These are phyloP conservation scores for Hoplodrina blanda DNA, from an alignment of 2,888 invertebrate species.

Conservation along the genomic window DNA sequence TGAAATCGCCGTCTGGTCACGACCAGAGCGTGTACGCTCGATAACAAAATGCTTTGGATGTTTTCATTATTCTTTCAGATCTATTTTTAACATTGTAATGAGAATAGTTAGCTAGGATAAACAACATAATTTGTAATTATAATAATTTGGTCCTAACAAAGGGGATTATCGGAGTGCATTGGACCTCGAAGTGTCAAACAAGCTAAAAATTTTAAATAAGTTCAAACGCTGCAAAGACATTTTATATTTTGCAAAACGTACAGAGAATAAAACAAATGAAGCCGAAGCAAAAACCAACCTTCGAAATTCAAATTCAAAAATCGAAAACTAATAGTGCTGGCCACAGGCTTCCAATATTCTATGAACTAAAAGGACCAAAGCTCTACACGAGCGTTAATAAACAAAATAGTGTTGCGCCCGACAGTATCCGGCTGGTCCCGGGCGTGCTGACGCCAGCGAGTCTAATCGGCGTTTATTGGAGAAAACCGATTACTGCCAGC, in stretches of 20 bases:
- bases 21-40: conserved; percentile 81
- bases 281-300: background rate
- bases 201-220: too few relatives aligned
- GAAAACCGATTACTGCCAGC: conserved; percentile 88
- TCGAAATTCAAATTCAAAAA: conserved; percentile 2
- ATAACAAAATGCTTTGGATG: conserved; percentile 59
- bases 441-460: conserved; percentile 89
- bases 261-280: background rate
- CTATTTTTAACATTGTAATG: conserved; percentile 8
- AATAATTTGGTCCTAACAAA: background rate
- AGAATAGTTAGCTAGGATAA: background rate
- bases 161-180: background rate
- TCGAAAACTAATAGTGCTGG: background rate
- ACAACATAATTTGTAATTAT: background rate
- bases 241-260: too few relatives aligned
- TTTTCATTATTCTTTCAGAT: conserved; percentile 51
- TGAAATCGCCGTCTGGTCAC: conserved; percentile 90
- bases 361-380: conserved; percentile 22
- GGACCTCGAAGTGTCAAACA: background rate
- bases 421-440: conserved; percentile 78
- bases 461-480: conserved; percentile 91
- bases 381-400: conserved; percentile 54
- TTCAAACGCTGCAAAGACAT: too few relatives aligned
- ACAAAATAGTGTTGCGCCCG: conserved; percentile 62
- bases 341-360: conserved; percentile 1